Evolutionary conservation across 2,113 vertebrate genomes (phyloP).

Genomic region (Limnothrissa miodon): DNA sequence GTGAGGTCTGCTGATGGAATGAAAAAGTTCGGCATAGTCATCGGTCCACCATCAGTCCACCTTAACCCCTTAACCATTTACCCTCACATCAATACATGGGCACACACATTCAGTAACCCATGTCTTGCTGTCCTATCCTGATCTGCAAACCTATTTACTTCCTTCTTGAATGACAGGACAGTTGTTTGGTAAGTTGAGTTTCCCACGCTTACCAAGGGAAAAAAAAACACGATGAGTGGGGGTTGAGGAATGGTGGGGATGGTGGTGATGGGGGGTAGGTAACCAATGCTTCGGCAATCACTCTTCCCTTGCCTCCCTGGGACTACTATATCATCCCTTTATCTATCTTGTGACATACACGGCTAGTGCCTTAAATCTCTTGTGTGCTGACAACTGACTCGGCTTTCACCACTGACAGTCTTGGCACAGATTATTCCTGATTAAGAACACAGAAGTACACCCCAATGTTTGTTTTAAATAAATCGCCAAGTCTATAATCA

Average conservation of each 20-base stretch:
- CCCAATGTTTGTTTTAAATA: not conserved
- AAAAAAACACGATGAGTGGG: not conserved
- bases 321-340: slow-evolving; percentile 54
- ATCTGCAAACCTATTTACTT: slow-evolving; percentile 45
- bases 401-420: slow-evolving; percentile 24
- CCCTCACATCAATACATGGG: not conserved
- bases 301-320: slow-evolving; percentile 51
- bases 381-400: slow-evolving; percentile 55
- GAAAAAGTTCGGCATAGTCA: not conserved
- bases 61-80: not conserved
- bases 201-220: slow-evolving; percentile 56
- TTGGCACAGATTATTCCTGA: not conserved
- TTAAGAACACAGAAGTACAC: not conserved
- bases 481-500: not conserved
- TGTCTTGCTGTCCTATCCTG: slow-evolving; percentile 22
- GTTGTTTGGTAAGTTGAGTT: slow-evolving; percentile 51
- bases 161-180: slow-evolving; percentile 53
- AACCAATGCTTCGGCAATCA: slow-evolving; percentile 51
- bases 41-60: not conserved
- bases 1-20: not conserved
- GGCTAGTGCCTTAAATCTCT: slow-evolving; percentile 59
- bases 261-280: slow-evolving; percentile 47
- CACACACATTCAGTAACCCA: slow-evolving; percentile 15
- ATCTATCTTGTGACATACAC: slow-evolving; percentile 53
- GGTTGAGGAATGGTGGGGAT: slow-evolving; percentile 28